Evolutionary conservation across 2,797 vertebrate species (phyloP).

Genomic region (Sebastes kiyomatsui): DNA sequence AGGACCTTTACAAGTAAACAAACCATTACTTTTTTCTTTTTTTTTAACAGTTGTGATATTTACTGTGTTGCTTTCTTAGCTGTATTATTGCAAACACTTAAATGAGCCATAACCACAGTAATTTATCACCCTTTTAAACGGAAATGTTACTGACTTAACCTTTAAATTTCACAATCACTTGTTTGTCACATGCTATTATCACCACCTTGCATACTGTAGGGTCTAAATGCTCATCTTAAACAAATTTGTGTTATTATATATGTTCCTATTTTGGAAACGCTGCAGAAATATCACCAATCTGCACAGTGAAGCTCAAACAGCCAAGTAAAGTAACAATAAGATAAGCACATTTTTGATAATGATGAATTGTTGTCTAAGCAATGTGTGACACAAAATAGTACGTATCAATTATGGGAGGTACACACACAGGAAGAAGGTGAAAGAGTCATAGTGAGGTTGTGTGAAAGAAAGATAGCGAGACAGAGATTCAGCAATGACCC

Average conservation of each 20-base stretch:
- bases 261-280: neutral
- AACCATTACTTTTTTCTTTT: neutral
- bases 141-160: neutral
- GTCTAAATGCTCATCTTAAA: neutral
- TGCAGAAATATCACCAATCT: neutral
- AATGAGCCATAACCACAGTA: neutral
- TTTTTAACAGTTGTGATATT: neutral
- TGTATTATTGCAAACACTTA: neutral
- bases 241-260: fast-evolving
- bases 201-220: neutral
- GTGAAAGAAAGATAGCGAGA: neutral
- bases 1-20: neutral
- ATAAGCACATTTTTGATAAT: neutral
- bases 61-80: neutral
- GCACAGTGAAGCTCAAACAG: neutral
- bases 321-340: neutral
- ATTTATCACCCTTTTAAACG: neutral
- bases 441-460: neutral
- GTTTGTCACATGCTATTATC: neutral
- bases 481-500: constrained; percentile 11
- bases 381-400: neutral
- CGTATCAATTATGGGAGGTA: neutral
- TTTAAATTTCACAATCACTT: neutral
- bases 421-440: neutral
- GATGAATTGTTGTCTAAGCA: neutral